Evolutionary conservation across 2,797 vertebrate genomes (phyloP).

Genomic region (Pristis pectinata): DNA sequence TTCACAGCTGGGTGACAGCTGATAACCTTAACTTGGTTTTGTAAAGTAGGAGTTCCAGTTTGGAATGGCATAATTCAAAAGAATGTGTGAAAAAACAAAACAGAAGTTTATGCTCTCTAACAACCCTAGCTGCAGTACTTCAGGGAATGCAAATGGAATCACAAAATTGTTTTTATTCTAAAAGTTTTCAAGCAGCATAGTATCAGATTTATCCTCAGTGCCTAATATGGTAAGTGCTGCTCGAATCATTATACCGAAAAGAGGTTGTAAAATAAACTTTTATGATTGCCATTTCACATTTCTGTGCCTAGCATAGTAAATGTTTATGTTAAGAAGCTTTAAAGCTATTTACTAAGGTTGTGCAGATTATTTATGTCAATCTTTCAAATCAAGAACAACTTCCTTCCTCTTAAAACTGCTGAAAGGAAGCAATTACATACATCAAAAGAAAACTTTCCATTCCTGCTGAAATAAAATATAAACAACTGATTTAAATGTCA

Average conservation of each 20-base stretch:
- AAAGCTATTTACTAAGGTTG: constrained; percentile 33
- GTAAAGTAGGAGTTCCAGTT: background rate
- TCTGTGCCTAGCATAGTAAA: constrained; percentile 37
- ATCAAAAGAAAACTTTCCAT: constrained; percentile 36
- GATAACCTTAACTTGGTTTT: background rate
- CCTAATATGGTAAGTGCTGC: constrained; percentile 17
- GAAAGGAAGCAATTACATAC: constrained; percentile 38
- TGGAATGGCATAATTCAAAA: background rate
- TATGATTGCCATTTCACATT: constrained; percentile 38
- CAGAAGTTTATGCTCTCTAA: constrained; percentile 10
- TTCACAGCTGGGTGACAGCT: constrained; percentile 26
- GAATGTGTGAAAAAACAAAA: constrained; percentile 9
- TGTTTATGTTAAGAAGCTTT: constrained; percentile 38
- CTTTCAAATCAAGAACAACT: constrained; percentile 37
- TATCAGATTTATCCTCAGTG: background rate
- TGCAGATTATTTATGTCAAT: constrained; percentile 37
- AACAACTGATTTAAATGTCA: constrained; percentile 39
- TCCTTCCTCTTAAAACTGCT: constrained; percentile 38
- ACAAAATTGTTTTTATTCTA: constrained; percentile 7
- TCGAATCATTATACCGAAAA: constrained; percentile 31
- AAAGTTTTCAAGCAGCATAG: background rate
- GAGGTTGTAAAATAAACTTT: constrained; percentile 38
- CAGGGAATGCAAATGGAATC: background rate
- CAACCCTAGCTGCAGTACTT: background rate
- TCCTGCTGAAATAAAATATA: constrained; percentile 38